These are phyloP conservation scores for Drosophila monieri DNA, from an alignment of 2,888 invertebrate genomes.

Conservation along the genomic window DNA sequence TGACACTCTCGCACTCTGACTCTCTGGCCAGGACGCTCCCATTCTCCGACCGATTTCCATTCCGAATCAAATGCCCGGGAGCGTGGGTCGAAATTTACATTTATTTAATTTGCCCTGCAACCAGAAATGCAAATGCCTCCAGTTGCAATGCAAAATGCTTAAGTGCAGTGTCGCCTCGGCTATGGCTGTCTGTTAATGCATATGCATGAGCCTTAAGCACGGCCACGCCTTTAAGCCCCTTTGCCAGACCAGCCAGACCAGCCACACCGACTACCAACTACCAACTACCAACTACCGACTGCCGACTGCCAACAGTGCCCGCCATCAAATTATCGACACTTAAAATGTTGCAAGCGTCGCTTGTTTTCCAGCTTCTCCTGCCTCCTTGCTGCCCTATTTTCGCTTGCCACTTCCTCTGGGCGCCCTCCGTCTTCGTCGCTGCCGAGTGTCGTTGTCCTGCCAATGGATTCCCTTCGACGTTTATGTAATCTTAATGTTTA, in stretches of 20 bases:
- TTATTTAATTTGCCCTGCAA: slow-evolving; percentile 50
- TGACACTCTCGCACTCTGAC: too few species aligned
- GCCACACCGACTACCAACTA: background rate
- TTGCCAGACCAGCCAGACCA: background rate
- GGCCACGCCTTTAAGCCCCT: slow-evolving; percentile 22
- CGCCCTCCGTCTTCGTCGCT: slow-evolving; percentile 14
- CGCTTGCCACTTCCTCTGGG: background rate
- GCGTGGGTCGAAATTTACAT: slow-evolving; percentile 45
- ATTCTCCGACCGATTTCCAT: background rate
- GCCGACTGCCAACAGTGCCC: slow-evolving; percentile 5
- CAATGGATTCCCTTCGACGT: slow-evolving; percentile 60
- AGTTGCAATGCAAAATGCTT: slow-evolving; percentile 55
- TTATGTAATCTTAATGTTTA: slow-evolving; percentile 79
- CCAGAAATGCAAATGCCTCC: slow-evolving; percentile 53
- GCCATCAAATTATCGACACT: slow-evolving; percentile 72
- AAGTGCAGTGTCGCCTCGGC: slow-evolving; percentile 5
- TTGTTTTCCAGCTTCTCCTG: slow-evolving; percentile 19
- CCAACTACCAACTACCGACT: background rate
- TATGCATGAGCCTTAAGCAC: slow-evolving; percentile 65
- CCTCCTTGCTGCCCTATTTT: slow-evolving; percentile 3
- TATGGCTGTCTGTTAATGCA: slow-evolving; percentile 49
- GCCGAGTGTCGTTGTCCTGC: slow-evolving; percentile 41
- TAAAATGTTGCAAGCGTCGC: slow-evolving; percentile 76
- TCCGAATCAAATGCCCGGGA: background rate
- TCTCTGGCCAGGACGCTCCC: too few species aligned